Evolutionary conservation across 2,888 invertebrate genomes (phyloP).

Genomic region (Zaprionus bogoriensis): DNA sequence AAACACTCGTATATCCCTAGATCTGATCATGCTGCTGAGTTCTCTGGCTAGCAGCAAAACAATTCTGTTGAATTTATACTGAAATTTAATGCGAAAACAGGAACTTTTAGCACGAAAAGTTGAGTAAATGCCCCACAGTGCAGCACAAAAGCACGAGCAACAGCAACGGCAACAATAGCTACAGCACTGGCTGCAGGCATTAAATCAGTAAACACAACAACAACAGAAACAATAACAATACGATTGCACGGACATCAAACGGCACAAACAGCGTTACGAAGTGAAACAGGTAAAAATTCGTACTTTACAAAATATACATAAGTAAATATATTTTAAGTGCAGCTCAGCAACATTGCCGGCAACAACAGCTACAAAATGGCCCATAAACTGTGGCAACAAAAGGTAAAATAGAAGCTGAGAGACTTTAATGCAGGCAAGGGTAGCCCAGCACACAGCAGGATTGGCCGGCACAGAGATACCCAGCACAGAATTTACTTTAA

Average conservation of each 20-base stretch:
- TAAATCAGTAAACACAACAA: conserved; percentile 50
- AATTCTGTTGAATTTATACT: too few relatives aligned
- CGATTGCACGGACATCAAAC: conserved; percentile 17
- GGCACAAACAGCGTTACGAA: not conserved
- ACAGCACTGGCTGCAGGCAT: conserved; percentile 40
- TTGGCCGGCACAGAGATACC: not conserved
- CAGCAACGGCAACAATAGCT: conserved; percentile 10
- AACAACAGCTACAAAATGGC: conserved; percentile 30
- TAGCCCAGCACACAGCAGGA: not conserved
- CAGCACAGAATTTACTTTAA: not conserved
- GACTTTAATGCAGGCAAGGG: not conserved
- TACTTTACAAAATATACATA: conserved; percentile 48
- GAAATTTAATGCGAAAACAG: too few relatives aligned
- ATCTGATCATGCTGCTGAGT: too few relatives aligned
- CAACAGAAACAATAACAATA: conserved; percentile 24
- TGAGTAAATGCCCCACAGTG: conserved; percentile 59
- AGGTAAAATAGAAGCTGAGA: conserved; percentile 10
- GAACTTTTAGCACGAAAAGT: too few relatives aligned
- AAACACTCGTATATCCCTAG: too few relatives aligned
- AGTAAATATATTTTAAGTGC: conserved; percentile 68
- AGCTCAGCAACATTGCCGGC: conserved; percentile 12
- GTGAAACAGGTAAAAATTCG: conserved; percentile 47
- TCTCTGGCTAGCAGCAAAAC: too few relatives aligned
- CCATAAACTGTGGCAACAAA: conserved; percentile 27
- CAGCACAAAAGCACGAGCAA: conserved; percentile 24